Conservation (phyloP, 2,888 invertebrate genomes). For the Zele albiditarsus region DNA sequence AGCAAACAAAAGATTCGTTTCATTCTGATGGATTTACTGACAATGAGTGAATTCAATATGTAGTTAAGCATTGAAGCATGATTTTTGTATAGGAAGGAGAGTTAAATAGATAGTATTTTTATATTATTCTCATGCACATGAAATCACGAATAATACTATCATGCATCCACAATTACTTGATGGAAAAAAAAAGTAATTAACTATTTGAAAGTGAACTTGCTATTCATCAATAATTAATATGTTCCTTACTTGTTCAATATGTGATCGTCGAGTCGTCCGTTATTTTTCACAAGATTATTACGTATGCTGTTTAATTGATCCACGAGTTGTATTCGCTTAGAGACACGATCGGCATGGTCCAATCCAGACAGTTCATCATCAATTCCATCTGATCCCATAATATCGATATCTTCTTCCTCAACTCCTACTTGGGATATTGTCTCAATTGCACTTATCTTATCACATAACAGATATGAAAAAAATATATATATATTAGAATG, state of each 20-base stretch:
- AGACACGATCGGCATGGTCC: constrained; percentile 50
- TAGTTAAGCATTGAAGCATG: too few species aligned
- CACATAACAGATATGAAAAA: constrained; percentile 12
- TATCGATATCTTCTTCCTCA: constrained; percentile 56
- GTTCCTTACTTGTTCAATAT: constrained; percentile 66
- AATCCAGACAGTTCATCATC: constrained; percentile 62
- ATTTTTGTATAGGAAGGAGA: too few species aligned
- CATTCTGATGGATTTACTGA: too few species aligned
- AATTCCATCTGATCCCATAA: constrained; percentile 57
- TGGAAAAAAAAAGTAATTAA: too few species aligned
- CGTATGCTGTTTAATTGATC: constrained; percentile 72
- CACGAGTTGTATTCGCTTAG: constrained; percentile 54
- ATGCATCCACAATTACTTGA: too few species aligned
- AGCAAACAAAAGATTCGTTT: too few species aligned
- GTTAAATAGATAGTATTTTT: too few species aligned
- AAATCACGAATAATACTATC: too few species aligned
- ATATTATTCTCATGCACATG: too few species aligned
- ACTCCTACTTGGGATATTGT: constrained; percentile 54
- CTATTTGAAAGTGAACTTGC: too few species aligned
- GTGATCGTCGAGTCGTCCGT: constrained; percentile 71
- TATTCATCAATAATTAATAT: background rate
- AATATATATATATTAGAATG: too few species aligned
- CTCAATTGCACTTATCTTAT: constrained; percentile 42
- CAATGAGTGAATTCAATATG: too few species aligned
- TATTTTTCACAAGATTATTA: constrained; percentile 65